These are phyloP conservation scores for Sitta carolinensis DNA, from an alignment of 2,797 vertebrate genomes.

Conservation along the genomic window DNA sequence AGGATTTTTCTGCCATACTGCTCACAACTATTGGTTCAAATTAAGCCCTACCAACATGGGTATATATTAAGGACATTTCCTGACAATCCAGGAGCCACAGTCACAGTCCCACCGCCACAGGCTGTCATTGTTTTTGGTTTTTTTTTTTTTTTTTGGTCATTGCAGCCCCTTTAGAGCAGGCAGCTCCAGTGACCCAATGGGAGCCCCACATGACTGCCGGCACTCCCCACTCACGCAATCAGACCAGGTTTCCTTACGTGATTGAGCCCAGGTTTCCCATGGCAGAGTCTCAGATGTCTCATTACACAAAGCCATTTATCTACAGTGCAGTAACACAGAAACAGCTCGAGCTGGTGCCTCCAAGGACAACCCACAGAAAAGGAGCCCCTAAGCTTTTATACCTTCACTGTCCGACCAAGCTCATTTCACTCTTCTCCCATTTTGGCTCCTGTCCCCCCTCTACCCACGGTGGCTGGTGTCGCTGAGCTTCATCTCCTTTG, in stretches of 20 bases:
- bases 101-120: background rate
- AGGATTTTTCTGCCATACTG: background rate
- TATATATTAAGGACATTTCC: background rate
- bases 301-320: background rate
- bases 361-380: background rate
- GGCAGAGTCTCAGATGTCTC: background rate
- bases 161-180: too few relatives aligned
- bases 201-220: background rate
- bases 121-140: background rate
- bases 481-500: background rate
- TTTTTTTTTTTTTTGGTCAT: too few relatives aligned
- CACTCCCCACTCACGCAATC: background rate
- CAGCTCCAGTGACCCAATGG: too few relatives aligned
- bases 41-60: background rate
- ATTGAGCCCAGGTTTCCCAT: background rate
- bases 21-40: background rate
- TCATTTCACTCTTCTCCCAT: background rate
- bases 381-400: background rate
- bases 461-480: rapidly evolving
- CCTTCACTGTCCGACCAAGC: background rate
- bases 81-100: background rate
- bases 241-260: background rate
- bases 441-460: rapidly evolving
- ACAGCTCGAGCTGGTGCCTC: background rate
- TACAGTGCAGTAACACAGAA: background rate